Percentiles rank a stretch among this genome's conserved stretches.
phyloP scores from a whole-genome alignment of 1,140 invertebrate species.

The Bombus pascuorum region DNA sequence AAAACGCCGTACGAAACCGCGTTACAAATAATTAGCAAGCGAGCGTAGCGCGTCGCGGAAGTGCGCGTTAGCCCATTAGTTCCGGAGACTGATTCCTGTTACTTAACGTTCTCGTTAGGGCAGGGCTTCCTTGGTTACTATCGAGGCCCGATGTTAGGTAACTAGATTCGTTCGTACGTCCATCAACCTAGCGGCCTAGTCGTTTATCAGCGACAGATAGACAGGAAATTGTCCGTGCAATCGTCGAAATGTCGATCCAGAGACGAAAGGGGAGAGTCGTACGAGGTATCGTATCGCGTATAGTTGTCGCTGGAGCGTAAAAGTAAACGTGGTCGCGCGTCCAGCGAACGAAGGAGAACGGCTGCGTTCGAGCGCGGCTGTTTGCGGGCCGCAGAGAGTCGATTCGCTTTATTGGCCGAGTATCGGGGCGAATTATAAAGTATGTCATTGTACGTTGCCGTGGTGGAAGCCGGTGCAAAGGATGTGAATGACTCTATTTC shows the following conservation, averaged over 20 bases:
- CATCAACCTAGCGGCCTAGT: slow-evolving; percentile 17
- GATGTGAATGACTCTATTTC: slow-evolving; percentile 56
- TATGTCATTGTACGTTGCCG: slow-evolving; percentile 2
- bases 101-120: slow-evolving; percentile 53
- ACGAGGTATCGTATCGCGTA: background rate
- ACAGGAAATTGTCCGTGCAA: slow-evolving; percentile 37
- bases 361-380: too few species aligned
- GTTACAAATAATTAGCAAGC: slow-evolving; percentile 22
- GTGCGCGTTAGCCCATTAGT: slow-evolving; percentile 52
- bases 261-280: too few species aligned
- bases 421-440: slow-evolving; percentile 17
- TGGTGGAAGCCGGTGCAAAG: background rate
- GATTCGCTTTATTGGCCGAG: slow-evolving; percentile 2
- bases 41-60: slow-evolving; percentile 35
- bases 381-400: background rate
- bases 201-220: slow-evolving; percentile 34
- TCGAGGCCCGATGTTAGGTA: slow-evolving; percentile 45
- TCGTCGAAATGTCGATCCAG: slow-evolving; percentile 10
- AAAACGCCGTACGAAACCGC: background rate
- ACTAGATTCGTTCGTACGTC: slow-evolving; percentile 45
- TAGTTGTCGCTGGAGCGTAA: slow-evolving; percentile 27
- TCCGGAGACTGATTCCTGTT: slow-evolving; percentile 60
- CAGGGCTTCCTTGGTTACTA: slow-evolving; percentile 40
- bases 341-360: background rate
- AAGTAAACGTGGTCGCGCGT: background rate